phyloP scores from a whole-genome alignment of 1,140 invertebrate species.

The Asobara japonica region DNA sequence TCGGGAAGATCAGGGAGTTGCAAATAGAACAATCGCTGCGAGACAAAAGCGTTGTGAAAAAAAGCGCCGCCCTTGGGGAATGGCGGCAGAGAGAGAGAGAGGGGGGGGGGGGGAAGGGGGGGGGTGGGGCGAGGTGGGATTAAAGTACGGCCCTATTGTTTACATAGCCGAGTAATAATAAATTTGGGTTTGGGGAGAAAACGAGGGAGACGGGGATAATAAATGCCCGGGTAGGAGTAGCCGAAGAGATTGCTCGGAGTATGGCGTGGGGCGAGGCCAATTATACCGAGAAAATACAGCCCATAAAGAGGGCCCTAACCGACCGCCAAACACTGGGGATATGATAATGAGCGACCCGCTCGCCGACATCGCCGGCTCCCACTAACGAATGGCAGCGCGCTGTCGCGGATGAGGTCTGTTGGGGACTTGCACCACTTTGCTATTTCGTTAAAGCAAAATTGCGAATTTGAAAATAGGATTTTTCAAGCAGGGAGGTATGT shows the following conservation, averaged over 20 bases:
- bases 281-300: constrained; percentile 51
- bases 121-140: background rate
- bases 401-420: too few relatives aligned
- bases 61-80: background rate
- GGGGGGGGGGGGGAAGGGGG: background rate
- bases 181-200: constrained; percentile 29
- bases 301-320: constrained; percentile 48
- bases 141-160: constrained; percentile 36
- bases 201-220: constrained; percentile 34
- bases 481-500: too few relatives aligned
- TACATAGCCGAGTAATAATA: constrained; percentile 40
- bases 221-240: constrained; percentile 32
- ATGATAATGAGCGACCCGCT: constrained; percentile 45
- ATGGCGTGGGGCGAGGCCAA: constrained; percentile 35
- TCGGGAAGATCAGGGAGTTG: background rate
- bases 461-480: too few relatives aligned
- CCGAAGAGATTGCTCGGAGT: too few relatives aligned
- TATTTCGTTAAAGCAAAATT: too few relatives aligned
- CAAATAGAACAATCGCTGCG: background rate
- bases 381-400: too few relatives aligned
- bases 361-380: background rate
- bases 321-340: constrained; percentile 44
- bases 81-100: background rate
- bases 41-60: background rate
- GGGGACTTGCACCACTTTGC: too few relatives aligned